Base-by-base conservation (phyloP, 2,888 invertebrate genomes). In the Argynnis bischoffii region DNA sequence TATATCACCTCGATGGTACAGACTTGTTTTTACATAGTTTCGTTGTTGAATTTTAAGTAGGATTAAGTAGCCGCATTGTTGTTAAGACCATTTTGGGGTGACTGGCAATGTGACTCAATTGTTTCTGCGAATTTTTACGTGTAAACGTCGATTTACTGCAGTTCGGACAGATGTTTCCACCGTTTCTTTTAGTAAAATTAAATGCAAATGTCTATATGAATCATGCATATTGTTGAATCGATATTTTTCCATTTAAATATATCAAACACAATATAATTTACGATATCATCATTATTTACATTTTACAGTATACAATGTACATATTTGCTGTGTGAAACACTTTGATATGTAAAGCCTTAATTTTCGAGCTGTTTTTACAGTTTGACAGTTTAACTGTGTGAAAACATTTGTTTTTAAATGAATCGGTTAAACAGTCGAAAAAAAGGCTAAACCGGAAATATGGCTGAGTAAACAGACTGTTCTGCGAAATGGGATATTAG, bases 401-500 rank as follows among this genome's bases (percentile, higher is more conserved):
- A 53, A 70, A 66, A 70, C 61, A 66, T 68, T 69, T 67, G 60
- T 61, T 65, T 53, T 56, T 51, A 69, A 41, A 72, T 66, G 69
- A 61, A 70, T 74, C 69, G 70, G 69, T 69, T 80, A 84, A 76
- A 79, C 73, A 76, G 67, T 66, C 50, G 48, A 63, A 64, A 72
- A 82, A 86, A 87, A 83, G 77, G 72, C 55, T 67, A 77, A 81
- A 81, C 86, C 87, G 89, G 87, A 90, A 87, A 88, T 82, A 73
- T 69, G 77, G 77, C 80, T 82, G 77, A 83, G 85, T 86, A 86
- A 89, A 90, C 82, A 87, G 69, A 69, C 74, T 88, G 88, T 90
- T 89, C 89, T 81, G 79, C 84, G 89, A 88, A 89, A 83, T 81
- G 78, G 78, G 82, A 82, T 85, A 86, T 85, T 83, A 82, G 77